phyloP scores from a whole-genome alignment of 2,888 invertebrate genomes.

The Norana najaformis region DNA sequence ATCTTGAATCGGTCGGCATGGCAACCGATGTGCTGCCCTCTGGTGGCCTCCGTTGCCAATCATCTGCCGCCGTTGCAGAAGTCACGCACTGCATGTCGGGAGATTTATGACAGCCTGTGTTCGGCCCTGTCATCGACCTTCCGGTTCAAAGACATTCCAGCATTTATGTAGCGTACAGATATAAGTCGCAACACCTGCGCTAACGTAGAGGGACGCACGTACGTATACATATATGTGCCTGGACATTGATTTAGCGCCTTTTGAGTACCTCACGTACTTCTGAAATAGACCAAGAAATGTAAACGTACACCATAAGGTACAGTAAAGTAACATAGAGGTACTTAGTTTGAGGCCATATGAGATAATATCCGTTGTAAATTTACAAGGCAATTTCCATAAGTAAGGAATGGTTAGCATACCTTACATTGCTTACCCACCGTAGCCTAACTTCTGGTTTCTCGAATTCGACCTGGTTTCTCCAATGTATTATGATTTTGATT shows the following conservation, averaged over 20 bases:
- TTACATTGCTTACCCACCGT: no score
- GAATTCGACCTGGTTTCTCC: no score
- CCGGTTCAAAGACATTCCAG: not conserved
- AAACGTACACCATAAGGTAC: not conserved
- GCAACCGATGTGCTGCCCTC: not conserved
- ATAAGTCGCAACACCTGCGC: not conserved
- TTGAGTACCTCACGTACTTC: not conserved
- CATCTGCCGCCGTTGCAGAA: not conserved
- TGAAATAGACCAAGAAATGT: not conserved
- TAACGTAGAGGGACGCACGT: not conserved
- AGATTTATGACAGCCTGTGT: not conserved
- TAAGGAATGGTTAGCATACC: no score
- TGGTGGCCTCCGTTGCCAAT: not conserved
- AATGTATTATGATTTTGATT: no score
- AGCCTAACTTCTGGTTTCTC: no score
- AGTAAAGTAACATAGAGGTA: not conserved
- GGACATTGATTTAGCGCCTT: not conserved
- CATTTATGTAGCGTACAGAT: not conserved
- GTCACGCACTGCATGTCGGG: not conserved
- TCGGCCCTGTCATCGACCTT: not conserved
- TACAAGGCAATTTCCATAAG: no score
- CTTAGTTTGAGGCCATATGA: not conserved
- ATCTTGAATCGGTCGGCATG: not conserved
- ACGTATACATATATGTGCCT: no score
- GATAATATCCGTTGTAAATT: not conserved